A percentile compares a stretch with the other conserved stretches of the same genome.
phyloP scores from a whole-genome alignment of 2,797 vertebrate genomes.

The Lepilemur ruficaudatus region DNA sequence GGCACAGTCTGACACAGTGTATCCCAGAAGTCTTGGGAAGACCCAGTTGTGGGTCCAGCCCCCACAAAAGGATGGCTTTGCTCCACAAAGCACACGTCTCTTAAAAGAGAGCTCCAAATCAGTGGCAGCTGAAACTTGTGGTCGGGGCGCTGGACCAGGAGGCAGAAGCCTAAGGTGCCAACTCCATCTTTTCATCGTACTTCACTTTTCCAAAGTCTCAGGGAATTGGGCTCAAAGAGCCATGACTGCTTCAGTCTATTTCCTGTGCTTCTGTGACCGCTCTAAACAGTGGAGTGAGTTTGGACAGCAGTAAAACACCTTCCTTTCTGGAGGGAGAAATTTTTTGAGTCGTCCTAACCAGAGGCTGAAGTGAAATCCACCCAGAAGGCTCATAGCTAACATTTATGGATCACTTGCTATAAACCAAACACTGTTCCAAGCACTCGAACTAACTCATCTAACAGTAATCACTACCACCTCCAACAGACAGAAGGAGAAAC shows the following conservation, averaged over 20 bases:
- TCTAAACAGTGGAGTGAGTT: background rate
- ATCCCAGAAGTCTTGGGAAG: background rate
- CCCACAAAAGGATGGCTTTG: background rate
- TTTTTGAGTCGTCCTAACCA: background rate
- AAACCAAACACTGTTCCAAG: background rate
- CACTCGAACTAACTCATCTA: background rate
- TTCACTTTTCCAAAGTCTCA: background rate
- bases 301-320: background rate
- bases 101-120: background rate
- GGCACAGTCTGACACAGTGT: background rate
- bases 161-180: background rate
- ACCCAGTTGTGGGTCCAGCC: background rate
- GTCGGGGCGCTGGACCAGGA: accelerated
- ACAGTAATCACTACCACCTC: background rate
- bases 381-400: background rate
- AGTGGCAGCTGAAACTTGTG: background rate
- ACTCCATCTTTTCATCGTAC: background rate
- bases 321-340: background rate
- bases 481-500: background rate
- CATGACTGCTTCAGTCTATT: background rate
- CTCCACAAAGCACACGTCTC: background rate
- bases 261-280: background rate
- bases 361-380: background rate
- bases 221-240: too few species aligned
- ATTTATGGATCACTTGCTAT: background rate